These are phyloP conservation scores for Pseudotriccus pelzelni DNA, from an alignment of 2,797 vertebrate species.

Conservation along the genomic window DNA sequence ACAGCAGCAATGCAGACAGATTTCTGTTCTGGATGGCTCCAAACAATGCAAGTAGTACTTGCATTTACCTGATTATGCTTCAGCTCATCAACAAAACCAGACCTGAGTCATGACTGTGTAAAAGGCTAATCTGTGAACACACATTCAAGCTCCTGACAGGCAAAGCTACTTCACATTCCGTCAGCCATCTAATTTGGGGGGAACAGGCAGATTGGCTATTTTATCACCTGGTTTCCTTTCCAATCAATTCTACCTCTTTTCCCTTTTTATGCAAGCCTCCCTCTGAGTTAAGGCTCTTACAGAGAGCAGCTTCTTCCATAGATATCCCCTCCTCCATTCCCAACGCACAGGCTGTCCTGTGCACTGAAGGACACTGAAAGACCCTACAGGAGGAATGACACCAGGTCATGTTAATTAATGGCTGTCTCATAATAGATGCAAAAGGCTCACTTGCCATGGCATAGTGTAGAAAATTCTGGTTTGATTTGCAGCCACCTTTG, in stretches of 20 bases:
- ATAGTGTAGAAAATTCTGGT: not conserved
- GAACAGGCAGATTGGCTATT: not conserved
- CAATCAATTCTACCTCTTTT: not conserved
- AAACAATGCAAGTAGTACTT: not conserved
- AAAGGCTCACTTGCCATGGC: not conserved
- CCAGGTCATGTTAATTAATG: not conserved
- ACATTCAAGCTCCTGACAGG: not conserved
- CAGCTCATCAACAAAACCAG: not conserved
- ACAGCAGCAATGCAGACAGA: not conserved
- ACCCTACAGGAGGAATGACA: not conserved
- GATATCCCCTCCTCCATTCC: not conserved
- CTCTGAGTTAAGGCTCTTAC: not conserved
- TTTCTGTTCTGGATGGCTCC: not conserved
- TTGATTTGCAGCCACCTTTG: not conserved
- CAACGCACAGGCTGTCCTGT: not conserved
- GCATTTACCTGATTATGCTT: not conserved
- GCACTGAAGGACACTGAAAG: not conserved
- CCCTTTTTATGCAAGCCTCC: not conserved
- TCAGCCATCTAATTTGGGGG: not conserved
- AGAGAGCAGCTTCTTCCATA: not conserved
- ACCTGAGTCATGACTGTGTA: not conserved
- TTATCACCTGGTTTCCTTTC: not conserved
- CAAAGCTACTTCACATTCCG: not conserved
- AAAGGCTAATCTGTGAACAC: not conserved
- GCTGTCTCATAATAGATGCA: not conserved